These are phyloP conservation scores for Machimus rusticus DNA, from an alignment of 2,888 invertebrate species.

Conservation along the genomic window DNA sequence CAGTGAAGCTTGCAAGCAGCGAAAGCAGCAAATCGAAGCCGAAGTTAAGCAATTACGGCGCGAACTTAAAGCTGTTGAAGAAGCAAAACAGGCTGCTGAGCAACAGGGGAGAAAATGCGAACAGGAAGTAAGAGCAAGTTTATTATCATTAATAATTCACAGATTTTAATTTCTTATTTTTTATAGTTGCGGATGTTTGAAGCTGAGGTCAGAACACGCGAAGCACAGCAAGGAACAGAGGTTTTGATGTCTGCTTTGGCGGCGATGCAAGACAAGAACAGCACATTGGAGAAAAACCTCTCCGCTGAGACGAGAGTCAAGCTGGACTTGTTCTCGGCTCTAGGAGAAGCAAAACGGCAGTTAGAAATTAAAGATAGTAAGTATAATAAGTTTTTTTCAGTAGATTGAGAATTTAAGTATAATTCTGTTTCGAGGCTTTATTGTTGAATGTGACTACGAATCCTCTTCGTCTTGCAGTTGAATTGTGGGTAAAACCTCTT, in stretches of 20 bases:
- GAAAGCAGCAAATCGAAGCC: constrained; percentile 73
- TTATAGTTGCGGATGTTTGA: constrained; percentile 60
- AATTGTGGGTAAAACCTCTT: too few species aligned
- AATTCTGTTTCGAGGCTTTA: not conserved
- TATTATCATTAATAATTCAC: not conserved
- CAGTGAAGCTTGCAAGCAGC: constrained; percentile 71
- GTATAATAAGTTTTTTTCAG: constrained; percentile 53
- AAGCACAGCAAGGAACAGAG: constrained; percentile 69
- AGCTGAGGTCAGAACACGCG: constrained; percentile 60
- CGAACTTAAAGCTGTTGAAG: constrained; percentile 73
- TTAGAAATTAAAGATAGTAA: constrained; percentile 86
- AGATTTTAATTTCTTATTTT: not conserved
- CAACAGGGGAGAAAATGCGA: constrained; percentile 61
- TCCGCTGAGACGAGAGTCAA: constrained; percentile 98
- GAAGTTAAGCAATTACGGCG: constrained; percentile 73
- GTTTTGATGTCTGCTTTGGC: constrained; percentile 80
- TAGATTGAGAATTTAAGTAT: not conserved
- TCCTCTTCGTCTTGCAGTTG: too few species aligned
- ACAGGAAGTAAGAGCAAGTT: constrained; percentile 57
- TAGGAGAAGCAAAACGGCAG: constrained; percentile 93
- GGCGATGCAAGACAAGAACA: constrained; percentile 88
- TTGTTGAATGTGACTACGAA: not conserved
- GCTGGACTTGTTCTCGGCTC: constrained; percentile 95
- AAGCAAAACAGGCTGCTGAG: constrained; percentile 66
- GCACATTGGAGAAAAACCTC: constrained; percentile 90